phyloP scores from a whole-genome alignment of 2,888 invertebrate genomes.

The Azorinus chamasolen region DNA sequence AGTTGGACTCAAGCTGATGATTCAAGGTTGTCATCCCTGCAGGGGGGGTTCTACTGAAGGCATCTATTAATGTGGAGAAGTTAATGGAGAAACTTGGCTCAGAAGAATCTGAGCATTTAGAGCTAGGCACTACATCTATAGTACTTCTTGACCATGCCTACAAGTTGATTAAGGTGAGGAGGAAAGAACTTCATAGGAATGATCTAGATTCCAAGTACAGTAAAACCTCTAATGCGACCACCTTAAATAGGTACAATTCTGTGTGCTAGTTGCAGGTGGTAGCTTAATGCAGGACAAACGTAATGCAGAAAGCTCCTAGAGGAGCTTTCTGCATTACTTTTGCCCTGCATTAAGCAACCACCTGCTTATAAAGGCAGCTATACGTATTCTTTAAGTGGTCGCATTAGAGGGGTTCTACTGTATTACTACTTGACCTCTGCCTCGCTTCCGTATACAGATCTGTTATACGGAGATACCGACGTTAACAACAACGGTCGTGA shows the following conservation, averaged over 20 bases:
- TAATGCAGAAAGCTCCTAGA: no score
- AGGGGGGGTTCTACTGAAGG: constrained; percentile 22
- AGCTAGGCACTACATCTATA: no score
- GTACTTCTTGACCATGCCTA: constrained; percentile 31
- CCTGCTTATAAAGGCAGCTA: no score
- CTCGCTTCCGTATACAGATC: constrained; percentile 30
- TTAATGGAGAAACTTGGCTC: constrained; percentile 10
- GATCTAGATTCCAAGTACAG: constrained; percentile 37
- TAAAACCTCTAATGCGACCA: no score
- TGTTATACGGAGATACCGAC: constrained; percentile 36
- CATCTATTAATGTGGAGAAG: constrained; percentile 14
- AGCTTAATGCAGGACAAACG: no score
- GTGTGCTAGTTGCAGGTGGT: no score
- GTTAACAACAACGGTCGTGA: constrained; percentile 41
- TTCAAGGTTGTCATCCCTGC: constrained; percentile 5
- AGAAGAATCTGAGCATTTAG: constrained; percentile 1
- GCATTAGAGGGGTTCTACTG: no score
- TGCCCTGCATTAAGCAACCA: no score
- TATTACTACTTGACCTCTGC: no score
- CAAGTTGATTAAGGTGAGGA: constrained; percentile 30
- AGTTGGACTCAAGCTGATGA: constrained; percentile 25
- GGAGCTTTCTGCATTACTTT: no score
- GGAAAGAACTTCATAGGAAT: constrained; percentile 25
- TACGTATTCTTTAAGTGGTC: no score
- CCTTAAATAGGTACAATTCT: no score